A percentile compares a stretch with the other conserved stretches of the same genome.
phyloP scores from a whole-genome alignment of 2,113 vertebrate species.

The Diphyllodes magnificus region DNA sequence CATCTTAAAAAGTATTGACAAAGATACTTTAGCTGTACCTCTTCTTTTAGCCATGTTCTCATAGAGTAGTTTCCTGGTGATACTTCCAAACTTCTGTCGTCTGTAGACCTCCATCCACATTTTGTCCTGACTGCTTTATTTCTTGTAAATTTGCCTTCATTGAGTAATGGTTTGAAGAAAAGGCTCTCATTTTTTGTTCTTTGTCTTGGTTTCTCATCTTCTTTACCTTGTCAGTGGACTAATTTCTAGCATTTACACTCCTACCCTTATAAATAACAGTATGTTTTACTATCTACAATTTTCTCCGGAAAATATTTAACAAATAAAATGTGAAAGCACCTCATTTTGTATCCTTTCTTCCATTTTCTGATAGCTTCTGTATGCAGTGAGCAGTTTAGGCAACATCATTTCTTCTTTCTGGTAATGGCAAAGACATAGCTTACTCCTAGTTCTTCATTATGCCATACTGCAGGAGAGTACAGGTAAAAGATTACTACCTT shows the following conservation, averaged over 20 bases:
- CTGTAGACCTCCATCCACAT: not conserved
- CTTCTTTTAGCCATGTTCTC: not conserved
- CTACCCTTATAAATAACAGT: not conserved
- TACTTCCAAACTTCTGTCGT: not conserved
- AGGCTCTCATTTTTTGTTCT: not conserved
- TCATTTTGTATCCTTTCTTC: not conserved
- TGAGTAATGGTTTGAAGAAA: not conserved
- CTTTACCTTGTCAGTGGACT: not conserved
- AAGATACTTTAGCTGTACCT: not conserved
- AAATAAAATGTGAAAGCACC: not conserved
- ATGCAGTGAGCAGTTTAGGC: not conserved
- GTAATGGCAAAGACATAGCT: not conserved
- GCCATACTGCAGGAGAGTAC: not conserved
- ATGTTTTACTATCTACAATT: not conserved
- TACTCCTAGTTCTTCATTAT: not conserved
- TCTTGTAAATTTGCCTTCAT: not conserved
- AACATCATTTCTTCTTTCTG: not conserved
- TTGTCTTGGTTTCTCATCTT: not conserved
- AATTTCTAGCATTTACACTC: not conserved
- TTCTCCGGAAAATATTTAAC: not conserved
- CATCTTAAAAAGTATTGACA: not conserved
- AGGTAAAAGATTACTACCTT: not conserved
- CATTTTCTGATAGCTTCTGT: not conserved
- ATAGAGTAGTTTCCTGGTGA: not conserved
- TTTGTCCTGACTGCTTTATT: not conserved